Evolutionary conservation across 2,888 invertebrate species (phyloP).

Genomic region (Hemicrepidius hirtus): DNA sequence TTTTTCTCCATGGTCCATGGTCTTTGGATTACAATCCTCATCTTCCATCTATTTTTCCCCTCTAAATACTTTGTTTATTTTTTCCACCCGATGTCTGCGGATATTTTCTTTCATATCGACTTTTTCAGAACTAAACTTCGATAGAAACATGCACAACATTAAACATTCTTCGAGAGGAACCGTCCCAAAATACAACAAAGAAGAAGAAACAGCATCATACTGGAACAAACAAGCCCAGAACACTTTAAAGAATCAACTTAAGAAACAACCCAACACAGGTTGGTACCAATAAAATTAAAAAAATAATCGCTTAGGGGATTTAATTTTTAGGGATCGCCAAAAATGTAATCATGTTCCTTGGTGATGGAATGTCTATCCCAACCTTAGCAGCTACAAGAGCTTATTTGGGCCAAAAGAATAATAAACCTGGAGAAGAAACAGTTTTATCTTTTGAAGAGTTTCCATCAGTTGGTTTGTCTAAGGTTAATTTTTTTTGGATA

Average conservation of each 20-base stretch:
- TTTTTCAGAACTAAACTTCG: too few relatives aligned
- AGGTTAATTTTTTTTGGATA: too few relatives aligned
- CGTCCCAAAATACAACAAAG: constrained; percentile 52
- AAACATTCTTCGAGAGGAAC: neutral
- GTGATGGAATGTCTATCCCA: constrained; percentile 91
- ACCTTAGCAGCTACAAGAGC: constrained; percentile 87
- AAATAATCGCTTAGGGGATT: constrained; percentile 26
- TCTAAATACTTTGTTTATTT: too few relatives aligned
- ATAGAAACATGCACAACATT: neutral
- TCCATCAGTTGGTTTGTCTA: constrained; percentile 83
- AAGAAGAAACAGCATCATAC: constrained; percentile 48
- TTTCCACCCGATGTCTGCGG: too few relatives aligned
- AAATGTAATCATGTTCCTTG: constrained; percentile 88
- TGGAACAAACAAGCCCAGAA: constrained; percentile 58
- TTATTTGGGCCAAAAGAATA: constrained; percentile 77
- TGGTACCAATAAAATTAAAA: too few relatives aligned
- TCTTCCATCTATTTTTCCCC: too few relatives aligned
- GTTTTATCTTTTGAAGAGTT: constrained; percentile 84
- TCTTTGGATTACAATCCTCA: too few relatives aligned
- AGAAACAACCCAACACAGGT: neutral
- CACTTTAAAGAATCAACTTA: constrained; percentile 52
- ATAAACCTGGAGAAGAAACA: constrained; percentile 80
- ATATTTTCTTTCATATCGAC: too few relatives aligned
- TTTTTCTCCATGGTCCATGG: too few relatives aligned
- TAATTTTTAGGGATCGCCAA: constrained; percentile 73